Conservation (phyloP, 2,888 invertebrate genomes). For the Sinopyrophorus schimmeli region DNA sequence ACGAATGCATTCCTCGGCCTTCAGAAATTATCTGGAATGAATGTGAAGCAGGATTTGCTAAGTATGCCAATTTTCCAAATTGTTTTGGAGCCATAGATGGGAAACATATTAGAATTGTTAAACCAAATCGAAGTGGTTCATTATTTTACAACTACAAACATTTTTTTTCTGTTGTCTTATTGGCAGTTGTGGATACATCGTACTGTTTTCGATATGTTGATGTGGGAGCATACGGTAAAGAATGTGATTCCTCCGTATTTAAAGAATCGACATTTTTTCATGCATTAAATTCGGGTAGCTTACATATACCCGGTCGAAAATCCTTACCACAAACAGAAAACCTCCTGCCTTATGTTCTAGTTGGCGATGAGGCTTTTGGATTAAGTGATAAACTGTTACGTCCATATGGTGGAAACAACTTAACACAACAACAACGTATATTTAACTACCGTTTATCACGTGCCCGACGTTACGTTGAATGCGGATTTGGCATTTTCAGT, state of each 20-base stretch:
- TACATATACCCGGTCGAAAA: too few relatives aligned
- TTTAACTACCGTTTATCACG: slow-evolving; percentile 37
- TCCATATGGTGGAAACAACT: slow-evolving; percentile 39
- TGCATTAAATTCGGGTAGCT: too few relatives aligned
- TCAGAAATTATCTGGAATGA: slow-evolving; percentile 29
- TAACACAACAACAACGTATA: slow-evolving; percentile 33
- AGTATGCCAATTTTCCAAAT: slow-evolving; percentile 36
- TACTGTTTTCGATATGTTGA: slow-evolving; percentile 38
- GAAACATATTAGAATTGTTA: slow-evolving; percentile 35
- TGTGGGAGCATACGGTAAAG: slow-evolving; percentile 37
- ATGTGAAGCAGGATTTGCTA: slow-evolving; percentile 36
- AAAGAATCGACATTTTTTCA: slow-evolving; percentile 36
- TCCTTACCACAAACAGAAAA: slow-evolving; percentile 30
- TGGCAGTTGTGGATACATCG: slow-evolving; percentile 35
- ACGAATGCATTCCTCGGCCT: slow-evolving; percentile 11
- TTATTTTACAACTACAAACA: slow-evolving; percentile 36
- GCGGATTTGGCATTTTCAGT: slow-evolving; percentile 17
- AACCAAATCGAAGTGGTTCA: slow-evolving; percentile 37
- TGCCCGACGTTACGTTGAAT: slow-evolving; percentile 14
- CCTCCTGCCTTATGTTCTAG: slow-evolving; percentile 34
- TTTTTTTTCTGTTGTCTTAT: slow-evolving; percentile 36
- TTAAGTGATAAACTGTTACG: slow-evolving; percentile 40
- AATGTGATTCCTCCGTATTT: slow-evolving; percentile 34
- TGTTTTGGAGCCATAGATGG: slow-evolving; percentile 37
- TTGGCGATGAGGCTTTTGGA: slow-evolving; percentile 42